Conservation (phyloP, 2,888 invertebrate species). For the Drepana falcataria region DNA sequence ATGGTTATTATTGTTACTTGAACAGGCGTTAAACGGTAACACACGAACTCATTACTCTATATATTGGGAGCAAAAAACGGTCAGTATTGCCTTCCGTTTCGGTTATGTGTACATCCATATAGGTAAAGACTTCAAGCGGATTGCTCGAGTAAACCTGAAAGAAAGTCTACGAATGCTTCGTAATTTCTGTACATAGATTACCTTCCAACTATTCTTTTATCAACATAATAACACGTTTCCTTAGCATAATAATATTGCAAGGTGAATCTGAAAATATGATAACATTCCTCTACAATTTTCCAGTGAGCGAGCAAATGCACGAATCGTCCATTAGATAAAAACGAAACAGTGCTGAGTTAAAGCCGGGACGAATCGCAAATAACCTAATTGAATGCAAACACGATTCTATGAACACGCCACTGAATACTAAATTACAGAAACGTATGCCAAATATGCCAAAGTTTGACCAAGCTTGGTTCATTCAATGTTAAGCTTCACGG, state of each 20-base stretch:
- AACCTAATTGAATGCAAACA: slow-evolving; percentile 24
- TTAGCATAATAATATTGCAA: slow-evolving; percentile 13
- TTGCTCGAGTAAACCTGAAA: no score
- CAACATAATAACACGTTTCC: neutral
- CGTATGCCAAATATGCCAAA: slow-evolving; percentile 1
- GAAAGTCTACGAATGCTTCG: no score
- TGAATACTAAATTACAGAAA: slow-evolving; percentile 12
- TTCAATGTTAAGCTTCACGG: neutral
- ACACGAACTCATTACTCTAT: no score
- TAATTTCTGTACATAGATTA: no score
- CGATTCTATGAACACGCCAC: slow-evolving; percentile 12
- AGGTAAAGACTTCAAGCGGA: no score
- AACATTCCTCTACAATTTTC: slow-evolving; percentile 5
- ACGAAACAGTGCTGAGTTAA: slow-evolving; percentile 15
- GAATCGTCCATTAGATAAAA: slow-evolving; percentile 12
- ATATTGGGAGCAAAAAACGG: no score
- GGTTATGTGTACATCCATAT: no score
- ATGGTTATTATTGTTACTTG: no score
- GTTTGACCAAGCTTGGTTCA: neutral
- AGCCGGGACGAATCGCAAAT: slow-evolving; percentile 23
- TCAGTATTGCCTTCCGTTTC: no score
- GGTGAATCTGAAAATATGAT: slow-evolving; percentile 11
- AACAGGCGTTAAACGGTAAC: no score
- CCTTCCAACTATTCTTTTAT: no score
- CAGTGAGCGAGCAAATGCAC: slow-evolving; percentile 10